These are phyloP conservation scores for Cryptocephalus moraei DNA, from an alignment of 2,888 invertebrate genomes.

Conservation along the genomic window DNA sequence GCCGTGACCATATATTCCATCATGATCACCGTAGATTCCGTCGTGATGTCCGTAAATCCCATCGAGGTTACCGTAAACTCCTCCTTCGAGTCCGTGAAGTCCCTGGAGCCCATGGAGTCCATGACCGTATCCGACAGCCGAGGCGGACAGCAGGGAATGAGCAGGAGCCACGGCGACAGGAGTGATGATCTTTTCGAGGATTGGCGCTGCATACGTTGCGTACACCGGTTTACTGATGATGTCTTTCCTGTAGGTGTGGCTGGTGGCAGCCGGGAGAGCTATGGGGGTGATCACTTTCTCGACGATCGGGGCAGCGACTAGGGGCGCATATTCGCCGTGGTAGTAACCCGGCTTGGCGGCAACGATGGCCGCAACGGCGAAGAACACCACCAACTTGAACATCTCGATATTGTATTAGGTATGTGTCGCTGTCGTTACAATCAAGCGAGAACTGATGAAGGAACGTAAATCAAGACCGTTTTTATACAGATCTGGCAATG, in stretches of 20 bases:
- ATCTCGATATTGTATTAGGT: conserved; percentile 17
- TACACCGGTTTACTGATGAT: conserved; percentile 17
- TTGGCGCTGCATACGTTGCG: conserved; percentile 11
- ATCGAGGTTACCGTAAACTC: no score
- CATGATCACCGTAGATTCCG: no score
- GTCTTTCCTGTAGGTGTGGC: conserved; percentile 18
- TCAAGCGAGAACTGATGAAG: conserved; percentile 10
- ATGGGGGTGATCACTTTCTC: conserved; percentile 2
- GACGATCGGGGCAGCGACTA: not conserved
- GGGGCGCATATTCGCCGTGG: no score
- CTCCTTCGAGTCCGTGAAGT: no score
- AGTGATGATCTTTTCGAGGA: not conserved
- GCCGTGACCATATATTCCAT: no score
- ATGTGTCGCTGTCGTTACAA: conserved; percentile 13
- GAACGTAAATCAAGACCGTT: no score
- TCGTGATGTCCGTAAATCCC: no score
- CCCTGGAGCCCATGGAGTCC: not conserved
- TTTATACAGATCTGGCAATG: no score
- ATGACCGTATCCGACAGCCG: not conserved
- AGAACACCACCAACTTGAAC: conserved; percentile 36
- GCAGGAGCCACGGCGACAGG: not conserved
- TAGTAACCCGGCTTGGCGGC: conserved; percentile 31
- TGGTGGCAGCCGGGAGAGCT: conserved; percentile 6
- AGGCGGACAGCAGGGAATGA: not conserved
- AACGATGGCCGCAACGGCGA: conserved; percentile 48